Conservation (phyloP, 2,113 vertebrate genomes). For the Chloebia gouldiae region DNA sequence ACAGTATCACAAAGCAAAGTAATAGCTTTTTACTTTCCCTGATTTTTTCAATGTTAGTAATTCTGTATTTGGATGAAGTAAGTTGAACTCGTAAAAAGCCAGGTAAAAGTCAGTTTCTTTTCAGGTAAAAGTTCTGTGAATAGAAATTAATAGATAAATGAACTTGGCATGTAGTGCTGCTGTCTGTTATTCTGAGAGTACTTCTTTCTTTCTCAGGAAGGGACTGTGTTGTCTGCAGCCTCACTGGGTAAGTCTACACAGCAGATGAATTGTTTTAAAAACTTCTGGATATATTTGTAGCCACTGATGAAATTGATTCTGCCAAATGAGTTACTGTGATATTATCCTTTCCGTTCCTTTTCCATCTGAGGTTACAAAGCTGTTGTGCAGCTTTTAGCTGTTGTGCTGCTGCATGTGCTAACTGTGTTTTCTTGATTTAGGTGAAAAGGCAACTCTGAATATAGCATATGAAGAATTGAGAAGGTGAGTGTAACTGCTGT, state of each 20-base stretch:
- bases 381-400: neutral
- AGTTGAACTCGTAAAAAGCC: neutral
- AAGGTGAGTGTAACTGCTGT: neutral
- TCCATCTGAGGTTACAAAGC: slow-evolving; percentile 56
- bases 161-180: neutral
- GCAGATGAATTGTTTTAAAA: neutral
- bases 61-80: neutral
- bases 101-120: neutral
- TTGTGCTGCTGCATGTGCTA: neutral
- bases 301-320: slow-evolving; percentile 75
- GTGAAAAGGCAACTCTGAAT: neutral
- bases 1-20: neutral
- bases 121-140: neutral
- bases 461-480: neutral
- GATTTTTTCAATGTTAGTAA: neutral
- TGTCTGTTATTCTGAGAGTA: neutral
- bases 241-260: neutral
- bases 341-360: slow-evolving; percentile 58
- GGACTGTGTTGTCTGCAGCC: neutral
- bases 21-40: neutral
- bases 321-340: slow-evolving; percentile 71
- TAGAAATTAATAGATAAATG: neutral
- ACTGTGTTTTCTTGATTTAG: neutral
- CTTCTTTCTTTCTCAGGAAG: neutral
- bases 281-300: neutral